phyloP scores from a whole-genome alignment of 2,888 invertebrate genomes.

The Meganola albula region DNA sequence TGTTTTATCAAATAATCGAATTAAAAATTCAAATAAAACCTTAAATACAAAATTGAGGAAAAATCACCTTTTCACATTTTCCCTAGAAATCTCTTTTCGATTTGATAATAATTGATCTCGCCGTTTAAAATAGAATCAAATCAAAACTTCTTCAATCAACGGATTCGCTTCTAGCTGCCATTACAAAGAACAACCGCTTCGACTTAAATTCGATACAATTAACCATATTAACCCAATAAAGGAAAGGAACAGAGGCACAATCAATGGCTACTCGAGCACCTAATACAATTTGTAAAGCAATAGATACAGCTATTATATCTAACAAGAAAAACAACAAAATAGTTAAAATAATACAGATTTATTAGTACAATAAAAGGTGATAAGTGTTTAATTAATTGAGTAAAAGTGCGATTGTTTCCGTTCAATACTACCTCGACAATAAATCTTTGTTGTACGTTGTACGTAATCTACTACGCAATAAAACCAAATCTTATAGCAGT shows the following conservation, averaged over 20 bases:
- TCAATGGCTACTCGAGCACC: conserved; percentile 14
- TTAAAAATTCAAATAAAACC: too few relatives aligned
- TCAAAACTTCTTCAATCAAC: conserved; percentile 17
- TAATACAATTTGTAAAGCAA: conserved; percentile 9
- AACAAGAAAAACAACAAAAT: conserved; percentile 14
- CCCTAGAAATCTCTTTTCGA: conserved; percentile 6
- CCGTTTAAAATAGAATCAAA: conserved; percentile 12
- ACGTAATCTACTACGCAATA: too few relatives aligned
- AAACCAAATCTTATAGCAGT: too few relatives aligned
- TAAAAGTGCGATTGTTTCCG: conserved; percentile 35
- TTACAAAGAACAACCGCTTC: conserved; percentile 13
- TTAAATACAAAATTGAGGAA: too few relatives aligned
- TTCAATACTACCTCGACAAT: conserved; percentile 28
- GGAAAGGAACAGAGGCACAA: conserved; percentile 12
- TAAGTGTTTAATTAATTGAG: too few relatives aligned
- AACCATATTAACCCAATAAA: conserved; percentile 21
- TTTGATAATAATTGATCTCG: conserved; percentile 8
- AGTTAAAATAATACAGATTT: conserved; percentile 21
- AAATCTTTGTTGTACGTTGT: conserved; percentile 12
- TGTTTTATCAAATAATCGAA: too few relatives aligned
- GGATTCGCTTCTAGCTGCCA: conserved; percentile 10
- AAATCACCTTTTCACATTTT: too few relatives aligned
- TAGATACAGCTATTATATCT: conserved; percentile 14
- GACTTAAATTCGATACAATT: conserved; percentile 15
- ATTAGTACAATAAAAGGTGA: conserved; percentile 39